Evolutionary conservation across 2,888 invertebrate species (phyloP), one percentile per base, ranked within the genome.

Genomic region (Notodonta ziczac): DNA sequence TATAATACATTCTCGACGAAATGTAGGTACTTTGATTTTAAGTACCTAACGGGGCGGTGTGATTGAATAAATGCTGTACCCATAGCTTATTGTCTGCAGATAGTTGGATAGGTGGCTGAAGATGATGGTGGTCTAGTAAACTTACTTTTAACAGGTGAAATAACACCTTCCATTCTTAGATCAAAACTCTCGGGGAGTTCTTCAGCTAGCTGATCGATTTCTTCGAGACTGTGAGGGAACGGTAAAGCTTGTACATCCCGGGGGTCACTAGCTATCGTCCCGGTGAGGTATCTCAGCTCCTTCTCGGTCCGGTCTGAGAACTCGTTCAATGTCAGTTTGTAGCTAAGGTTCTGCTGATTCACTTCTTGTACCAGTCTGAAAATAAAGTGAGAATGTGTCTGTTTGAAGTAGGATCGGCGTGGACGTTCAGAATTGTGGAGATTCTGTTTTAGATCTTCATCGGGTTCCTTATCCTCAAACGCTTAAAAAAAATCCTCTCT

Each of bases 141-240:
- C 81, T 71, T 73, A 87, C 88, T 70, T 69, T 84, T 82, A 10
- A 88, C 57, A 10, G 74, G 67, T 14, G 79, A 75, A 13, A 88
- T 72, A 44, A 69, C 59, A 1, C 88, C 88, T 44, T 84, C 78
- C 4, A 81, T 9, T 51, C 87, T 79, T 65, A 88, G 58, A 32
- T 88, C 88, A 5, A 74, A 82, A 16, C 72, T 70, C 9, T 81
- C 72, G 0, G 88, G 87, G 6, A 87, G 59, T 0, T 78, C 71
- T 0, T 74, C 40, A 0, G 60, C 76, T 3, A 84, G 13, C 0
- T 59, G 56, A 0, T 75, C 72, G 4, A 87, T 53, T 40, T 82
- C 78, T 0, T 67, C 61, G n/a, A 74, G 63, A 0, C 78, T 65
- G 48, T 82, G 71, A 4, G 83, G 83, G 64, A 84, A 86, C 0